These are phyloP conservation scores for Ameiurus melas DNA, from an alignment of 2,113 vertebrate genomes.

Conservation along the genomic window DNA sequence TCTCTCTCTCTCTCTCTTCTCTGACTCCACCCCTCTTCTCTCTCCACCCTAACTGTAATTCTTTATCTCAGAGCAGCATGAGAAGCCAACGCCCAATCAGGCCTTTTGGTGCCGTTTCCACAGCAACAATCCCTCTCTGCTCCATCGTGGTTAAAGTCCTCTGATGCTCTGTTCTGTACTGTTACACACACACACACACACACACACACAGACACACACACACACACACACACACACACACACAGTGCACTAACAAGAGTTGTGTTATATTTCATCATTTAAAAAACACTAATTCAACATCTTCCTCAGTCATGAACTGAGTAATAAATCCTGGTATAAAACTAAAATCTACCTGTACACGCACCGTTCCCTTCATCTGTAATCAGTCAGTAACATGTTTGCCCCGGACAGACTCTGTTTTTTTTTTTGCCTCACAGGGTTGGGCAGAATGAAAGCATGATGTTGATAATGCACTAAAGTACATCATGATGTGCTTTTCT, in stretches of 20 bases:
- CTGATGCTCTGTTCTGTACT: conserved; percentile 20
- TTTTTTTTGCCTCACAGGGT: background rate
- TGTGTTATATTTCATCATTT: no score
- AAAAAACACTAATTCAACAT: background rate
- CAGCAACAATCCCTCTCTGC: conserved; percentile 2
- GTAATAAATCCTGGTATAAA: background rate
- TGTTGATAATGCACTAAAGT: background rate
- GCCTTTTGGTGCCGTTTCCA: conserved; percentile 23
- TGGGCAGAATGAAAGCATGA: background rate
- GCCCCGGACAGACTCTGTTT: background rate
- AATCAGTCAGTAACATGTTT: background rate
- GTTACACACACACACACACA: conserved; percentile 16
- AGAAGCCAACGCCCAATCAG: conserved; percentile 39
- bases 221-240: conserved; percentile 18
- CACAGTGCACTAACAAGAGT: background rate
- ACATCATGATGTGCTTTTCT: background rate
- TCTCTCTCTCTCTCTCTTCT: background rate
- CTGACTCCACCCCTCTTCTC: conserved; percentile 17
- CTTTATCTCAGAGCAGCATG: conserved; percentile 25
- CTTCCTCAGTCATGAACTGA: background rate
- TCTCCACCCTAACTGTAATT: conserved; percentile 41
- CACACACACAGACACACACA: conserved; percentile 15
- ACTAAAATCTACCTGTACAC: background rate
- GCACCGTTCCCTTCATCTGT: background rate
- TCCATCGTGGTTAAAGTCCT: conserved; percentile 10